Evolutionary conservation across 2,797 vertebrate genomes (phyloP).

Genomic region (Muscicapa comitata): DNA sequence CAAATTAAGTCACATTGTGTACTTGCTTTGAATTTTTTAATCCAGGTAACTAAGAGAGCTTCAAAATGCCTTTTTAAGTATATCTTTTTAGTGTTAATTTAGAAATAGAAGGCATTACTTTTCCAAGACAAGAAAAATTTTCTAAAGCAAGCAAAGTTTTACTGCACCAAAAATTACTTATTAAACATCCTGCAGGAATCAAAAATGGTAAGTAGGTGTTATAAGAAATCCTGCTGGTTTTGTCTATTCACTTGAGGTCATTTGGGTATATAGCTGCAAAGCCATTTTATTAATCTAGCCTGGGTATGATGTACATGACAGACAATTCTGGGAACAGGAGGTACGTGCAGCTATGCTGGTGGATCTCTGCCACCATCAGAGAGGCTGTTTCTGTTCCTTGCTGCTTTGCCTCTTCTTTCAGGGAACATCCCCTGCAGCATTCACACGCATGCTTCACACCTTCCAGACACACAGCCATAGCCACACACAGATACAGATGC

Average conservation of each 20-base stretch:
- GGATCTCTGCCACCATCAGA: not conserved
- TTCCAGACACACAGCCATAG: not conserved
- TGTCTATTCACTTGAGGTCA: not conserved
- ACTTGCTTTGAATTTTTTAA: not conserved
- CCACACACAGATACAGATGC: not conserved
- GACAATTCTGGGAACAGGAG: not conserved
- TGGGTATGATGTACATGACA: not conserved
- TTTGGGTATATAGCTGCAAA: not conserved
- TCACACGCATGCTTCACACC: not conserved
- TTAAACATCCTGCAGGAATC: not conserved
- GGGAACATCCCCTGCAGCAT: not conserved
- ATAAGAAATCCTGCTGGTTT: not conserved
- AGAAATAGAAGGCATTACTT: not conserved
- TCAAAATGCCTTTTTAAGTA: not conserved
- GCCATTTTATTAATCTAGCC: not conserved
- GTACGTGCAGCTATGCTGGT: fast-evolving
- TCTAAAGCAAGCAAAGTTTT: not conserved
- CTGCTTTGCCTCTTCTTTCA: not conserved
- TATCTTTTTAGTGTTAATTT: not conserved
- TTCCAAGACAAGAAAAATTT: not conserved
- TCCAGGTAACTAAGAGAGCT: not conserved
- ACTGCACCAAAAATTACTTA: not conserved
- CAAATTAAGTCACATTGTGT: not conserved
- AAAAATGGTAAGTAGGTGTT: not conserved
- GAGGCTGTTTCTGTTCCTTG: not conserved